Base-by-base conservation (phyloP, 64 coral and sea anemone genomes). In the Anthopleura sola region DNA sequence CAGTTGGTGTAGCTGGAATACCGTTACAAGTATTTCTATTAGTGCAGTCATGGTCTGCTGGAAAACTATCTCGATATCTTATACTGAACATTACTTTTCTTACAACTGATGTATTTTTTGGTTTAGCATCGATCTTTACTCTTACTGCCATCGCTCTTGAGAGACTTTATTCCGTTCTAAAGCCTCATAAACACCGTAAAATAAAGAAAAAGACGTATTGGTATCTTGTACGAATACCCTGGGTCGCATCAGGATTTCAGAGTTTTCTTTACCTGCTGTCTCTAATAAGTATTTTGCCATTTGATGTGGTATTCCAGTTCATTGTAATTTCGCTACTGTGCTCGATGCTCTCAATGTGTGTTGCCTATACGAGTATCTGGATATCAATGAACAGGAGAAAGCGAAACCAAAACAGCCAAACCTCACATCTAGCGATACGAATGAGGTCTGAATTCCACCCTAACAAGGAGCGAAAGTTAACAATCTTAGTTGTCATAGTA, bases 111-210 rank as follows among this genome's bases (percentile, higher is more conserved):
- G 82, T 93, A 3, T 68, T 86, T 55, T 90, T 87, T 31, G 92
- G 92, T 33, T 82, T 86, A 53, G 87, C 87, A 11, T 93, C 92
- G 53, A 76, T 90, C 29, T 93, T 93, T 51, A 93, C 92, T 37
- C 75, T 93, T 13, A 93, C 82, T 32, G 60, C 78, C 16, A 93
- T 93, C 78, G 82, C 82, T 20, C 55, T 93, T 5, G 92, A 93
- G 28, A 58, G 87, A 19, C 12, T 89, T 1, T 90, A 89, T 32
- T 68, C 88, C 12, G 82, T 93, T 14, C 2, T 48, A 3, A 79
- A 46, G 37, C 76, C 76, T 33, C 76, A 46, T 1, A 79, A 79
- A 44, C 76, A 79, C 17, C 76, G 38, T 44, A 79, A 38, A 44
- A 13, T 79, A 4, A 79, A 48, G 36, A 46, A 11, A 44, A 40